Evolutionary conservation across 2,113 vertebrate genomes (phyloP).

Genomic region (Cnemophilus loriae): DNA sequence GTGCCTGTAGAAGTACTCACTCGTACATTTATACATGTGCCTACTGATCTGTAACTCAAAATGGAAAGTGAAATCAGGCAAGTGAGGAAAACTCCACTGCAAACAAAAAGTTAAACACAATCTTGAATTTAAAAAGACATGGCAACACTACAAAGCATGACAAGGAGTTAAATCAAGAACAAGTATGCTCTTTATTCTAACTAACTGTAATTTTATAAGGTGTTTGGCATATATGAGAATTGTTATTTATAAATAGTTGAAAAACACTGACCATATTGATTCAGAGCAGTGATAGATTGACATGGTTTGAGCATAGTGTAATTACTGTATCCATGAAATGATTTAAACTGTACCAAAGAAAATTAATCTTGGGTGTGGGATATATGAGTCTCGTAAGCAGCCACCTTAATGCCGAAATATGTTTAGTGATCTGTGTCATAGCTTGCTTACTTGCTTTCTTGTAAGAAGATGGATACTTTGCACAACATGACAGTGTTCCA

Average conservation of each 20-base stretch:
- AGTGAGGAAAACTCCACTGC: neutral
- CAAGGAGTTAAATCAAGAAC: neutral
- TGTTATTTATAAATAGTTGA: conserved; percentile 26
- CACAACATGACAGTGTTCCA: neutral
- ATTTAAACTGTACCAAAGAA: conserved; percentile 30
- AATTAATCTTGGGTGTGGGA: neutral
- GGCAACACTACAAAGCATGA: neutral
- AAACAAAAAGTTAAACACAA: neutral
- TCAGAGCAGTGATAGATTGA: neutral
- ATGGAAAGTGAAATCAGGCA: neutral
- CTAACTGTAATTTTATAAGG: conserved; percentile 34
- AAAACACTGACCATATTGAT: neutral
- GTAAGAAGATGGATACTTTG: neutral
- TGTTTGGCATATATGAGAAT: conserved; percentile 1
- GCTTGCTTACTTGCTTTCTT: neutral
- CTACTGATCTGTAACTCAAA: neutral
- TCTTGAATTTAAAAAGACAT: neutral
- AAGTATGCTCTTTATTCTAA: conserved; percentile 7
- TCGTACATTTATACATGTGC: neutral
- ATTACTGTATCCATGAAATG: conserved; percentile 36
- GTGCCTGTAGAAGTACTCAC: neutral
- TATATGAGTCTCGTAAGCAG: neutral
- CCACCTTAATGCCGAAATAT: neutral
- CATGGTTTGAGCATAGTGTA: neutral
- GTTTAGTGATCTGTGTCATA: neutral